Percentiles rank a stretch among this genome's conserved stretches.
Conservation (phyloP, 2,797 vertebrate genomes). For the Anas flavirostris region DNA sequence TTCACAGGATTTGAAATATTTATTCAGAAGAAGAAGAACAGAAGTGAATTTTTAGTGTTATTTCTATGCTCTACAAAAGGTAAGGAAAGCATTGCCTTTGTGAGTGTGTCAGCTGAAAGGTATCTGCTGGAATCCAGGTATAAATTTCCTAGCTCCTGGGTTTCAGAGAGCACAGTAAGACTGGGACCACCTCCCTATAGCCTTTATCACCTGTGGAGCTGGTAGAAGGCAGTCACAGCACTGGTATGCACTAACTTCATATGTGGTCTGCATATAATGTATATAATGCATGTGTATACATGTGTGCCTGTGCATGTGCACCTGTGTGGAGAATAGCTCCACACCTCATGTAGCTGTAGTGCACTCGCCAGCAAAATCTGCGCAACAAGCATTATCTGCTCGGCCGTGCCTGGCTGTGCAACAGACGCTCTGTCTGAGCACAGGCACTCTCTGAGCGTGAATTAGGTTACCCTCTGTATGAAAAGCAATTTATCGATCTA, state of each 20-base stretch:
- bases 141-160: background rate
- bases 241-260: background rate
- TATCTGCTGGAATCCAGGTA: no score
- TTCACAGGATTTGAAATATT: background rate
- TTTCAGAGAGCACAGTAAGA: background rate
- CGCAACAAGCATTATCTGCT: background rate
- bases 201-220: background rate
- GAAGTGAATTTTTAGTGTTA: background rate
- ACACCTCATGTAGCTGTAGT: no score
- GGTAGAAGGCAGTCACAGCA: background rate
- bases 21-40: background rate
- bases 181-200: background rate
- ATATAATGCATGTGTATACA: background rate
- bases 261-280: background rate
- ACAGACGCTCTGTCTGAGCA: conserved; percentile 41
- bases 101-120: rapidly evolving
- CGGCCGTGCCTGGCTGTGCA: background rate
- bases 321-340: background rate
- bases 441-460: conserved; percentile 10
- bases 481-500: conserved; percentile 62
- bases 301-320: background rate
- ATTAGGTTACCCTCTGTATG: conserved; percentile 41
- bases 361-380: background rate
- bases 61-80: background rate
- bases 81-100: background rate